Conservation (phyloP, 2,113 vertebrate genomes). For the Calypte anna region DNA sequence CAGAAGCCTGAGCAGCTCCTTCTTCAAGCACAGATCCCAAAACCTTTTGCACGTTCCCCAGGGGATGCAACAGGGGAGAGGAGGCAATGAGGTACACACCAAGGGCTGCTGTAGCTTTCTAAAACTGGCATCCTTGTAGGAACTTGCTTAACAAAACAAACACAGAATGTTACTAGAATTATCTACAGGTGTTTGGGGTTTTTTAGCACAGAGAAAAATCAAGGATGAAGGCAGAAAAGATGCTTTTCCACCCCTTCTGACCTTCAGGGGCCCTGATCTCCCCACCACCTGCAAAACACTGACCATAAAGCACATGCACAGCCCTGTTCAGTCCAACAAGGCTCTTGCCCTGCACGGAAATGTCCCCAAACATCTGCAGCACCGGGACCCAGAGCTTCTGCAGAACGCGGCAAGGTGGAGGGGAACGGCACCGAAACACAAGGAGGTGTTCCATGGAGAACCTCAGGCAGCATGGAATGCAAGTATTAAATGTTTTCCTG, state of each 20-base stretch:
- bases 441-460: neutral
- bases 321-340: fast-evolving
- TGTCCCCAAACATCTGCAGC: fast-evolving
- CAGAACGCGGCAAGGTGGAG: fast-evolving
- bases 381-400: fast-evolving
- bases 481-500: neutral
- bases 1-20: neutral
- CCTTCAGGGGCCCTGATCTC: neutral
- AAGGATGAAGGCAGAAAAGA: slow-evolving; percentile 19
- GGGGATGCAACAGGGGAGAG: neutral
- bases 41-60: neutral
- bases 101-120: neutral
- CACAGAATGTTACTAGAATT: neutral
- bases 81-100: neutral
- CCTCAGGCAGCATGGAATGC: neutral
- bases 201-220: neutral
- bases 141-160: slow-evolving; percentile 22
- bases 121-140: neutral
- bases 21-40: neutral
- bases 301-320: fast-evolving
- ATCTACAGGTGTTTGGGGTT: neutral
- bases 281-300: neutral
- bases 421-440: fast-evolving
- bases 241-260: neutral
- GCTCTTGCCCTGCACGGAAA: neutral